Conservation (phyloP, 2,888 invertebrate genomes). For the Heliconius cydno region DNA sequence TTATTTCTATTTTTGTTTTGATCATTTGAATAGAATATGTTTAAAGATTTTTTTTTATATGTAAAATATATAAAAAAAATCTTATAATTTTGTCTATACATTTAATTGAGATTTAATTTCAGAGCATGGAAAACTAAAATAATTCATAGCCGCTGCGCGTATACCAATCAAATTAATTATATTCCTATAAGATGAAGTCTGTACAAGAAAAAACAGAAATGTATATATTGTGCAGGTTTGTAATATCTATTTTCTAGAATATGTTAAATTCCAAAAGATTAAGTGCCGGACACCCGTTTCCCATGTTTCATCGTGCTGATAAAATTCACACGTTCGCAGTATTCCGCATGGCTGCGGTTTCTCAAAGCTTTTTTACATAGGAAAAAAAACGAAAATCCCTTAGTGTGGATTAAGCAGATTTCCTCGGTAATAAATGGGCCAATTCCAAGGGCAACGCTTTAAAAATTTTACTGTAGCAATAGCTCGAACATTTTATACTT, state of each 20-base stretch:
- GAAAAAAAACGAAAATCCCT: constrained; percentile 31
- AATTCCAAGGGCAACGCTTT: constrained; percentile 56
- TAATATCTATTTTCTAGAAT: constrained; percentile 18
- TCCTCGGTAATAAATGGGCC: constrained; percentile 52
- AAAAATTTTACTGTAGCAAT: constrained; percentile 49
- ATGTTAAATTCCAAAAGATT: constrained; percentile 7
- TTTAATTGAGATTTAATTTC: too few relatives aligned
- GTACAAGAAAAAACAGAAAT: too few relatives aligned
- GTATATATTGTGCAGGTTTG: not conserved
- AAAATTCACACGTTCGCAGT: constrained; percentile 40
- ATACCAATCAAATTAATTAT: too few relatives aligned
- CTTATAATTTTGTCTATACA: too few relatives aligned
- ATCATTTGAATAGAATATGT: too few relatives aligned
- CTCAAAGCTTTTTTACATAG: constrained; percentile 33
- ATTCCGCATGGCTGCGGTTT: constrained; percentile 35
- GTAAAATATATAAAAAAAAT: too few relatives aligned
- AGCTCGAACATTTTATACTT: constrained; percentile 16
- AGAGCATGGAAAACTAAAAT: too few relatives aligned
- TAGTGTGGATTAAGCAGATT: constrained; percentile 36
- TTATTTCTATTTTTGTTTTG: too few relatives aligned
- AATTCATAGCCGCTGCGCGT: too few relatives aligned
- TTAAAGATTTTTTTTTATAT: too few relatives aligned
- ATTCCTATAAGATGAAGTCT: too few relatives aligned
- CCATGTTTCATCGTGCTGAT: constrained; percentile 41
- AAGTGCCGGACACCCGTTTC: constrained; percentile 22